A percentile compares a stretch with the other conserved stretches of the same genome.
These are phyloP conservation scores for Axinella damicornis DNA, from an alignment of 37 sponge, comb jelly and placozoan genomes.

Conservation along the genomic window DNA sequence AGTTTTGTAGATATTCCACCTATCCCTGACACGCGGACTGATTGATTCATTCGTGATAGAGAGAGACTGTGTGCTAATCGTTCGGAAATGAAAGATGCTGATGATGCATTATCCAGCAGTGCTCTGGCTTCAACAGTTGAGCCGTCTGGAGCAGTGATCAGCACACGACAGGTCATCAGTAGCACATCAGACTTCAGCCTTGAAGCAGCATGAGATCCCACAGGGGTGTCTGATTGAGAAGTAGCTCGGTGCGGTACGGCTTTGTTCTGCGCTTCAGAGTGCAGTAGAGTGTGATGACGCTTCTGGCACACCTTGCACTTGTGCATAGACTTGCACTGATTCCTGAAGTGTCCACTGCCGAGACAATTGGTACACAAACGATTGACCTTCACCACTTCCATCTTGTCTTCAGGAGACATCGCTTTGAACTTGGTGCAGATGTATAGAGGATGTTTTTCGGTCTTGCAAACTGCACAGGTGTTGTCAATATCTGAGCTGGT, in stretches of 20 bases:
- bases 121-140: constrained; percentile 60
- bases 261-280: constrained; percentile 1
- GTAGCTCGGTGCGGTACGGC: background rate
- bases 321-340: constrained; percentile 49
- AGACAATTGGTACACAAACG: constrained; percentile 34
- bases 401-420: constrained; percentile 37
- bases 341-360: constrained; percentile 38
- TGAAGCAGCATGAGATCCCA: constrained; percentile 12
- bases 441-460: constrained; percentile 57
- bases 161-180: constrained; percentile 48
- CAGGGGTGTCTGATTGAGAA: background rate
- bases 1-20: constrained; percentile 36
- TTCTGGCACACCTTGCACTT: constrained; percentile 55
- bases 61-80: constrained; percentile 47
- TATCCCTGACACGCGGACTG: constrained; percentile 43
- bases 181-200: constrained; percentile 29
- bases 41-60: constrained; percentile 36
- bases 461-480: constrained; percentile 41
- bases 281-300: constrained; percentile 58
- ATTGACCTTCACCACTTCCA: constrained; percentile 29
- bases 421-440: constrained; percentile 42
- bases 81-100: constrained; percentile 52
- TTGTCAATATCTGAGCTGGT: background rate
- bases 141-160: constrained; percentile 52
- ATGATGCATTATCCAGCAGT: constrained; percentile 50